Evolutionary conservation across 1,140 invertebrate species (phyloP), one percentile per base, ranked within the genome.

Genomic region (Popillia japonica): DNA sequence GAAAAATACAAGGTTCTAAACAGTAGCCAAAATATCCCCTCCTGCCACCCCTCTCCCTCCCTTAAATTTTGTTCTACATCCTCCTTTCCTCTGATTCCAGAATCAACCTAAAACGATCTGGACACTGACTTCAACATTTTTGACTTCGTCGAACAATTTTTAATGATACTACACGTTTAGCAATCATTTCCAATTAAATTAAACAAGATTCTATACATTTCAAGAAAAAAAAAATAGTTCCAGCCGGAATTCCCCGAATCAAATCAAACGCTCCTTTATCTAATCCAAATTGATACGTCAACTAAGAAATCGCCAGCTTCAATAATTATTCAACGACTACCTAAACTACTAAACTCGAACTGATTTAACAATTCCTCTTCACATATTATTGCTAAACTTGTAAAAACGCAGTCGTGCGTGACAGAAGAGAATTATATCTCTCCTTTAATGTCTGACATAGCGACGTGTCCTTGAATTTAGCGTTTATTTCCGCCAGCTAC

Each of bases 401-500:
- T 11, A 22, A 68, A 68, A 23, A 68, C 6, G 20, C 61, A 34
- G 61, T 22, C 22, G 22, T 22, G 61, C 61, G 22, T 27, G 61
- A 34, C 20, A 68, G 22, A 68, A 68, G 7, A 22, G 10, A 68
- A 68, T 68, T 68, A 68, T 68, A n/a, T n/a, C n/a, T 68, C 27
- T 23, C 22, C 27, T 68, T 68, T 27, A 68, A 68, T 48, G 27
- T 17, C 14, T 55, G 61, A 68, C 20, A 11, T 22, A 7, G 61
- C 22, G 11, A 68, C 27, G 61, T 68, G 61, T 22, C 61, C 61
- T 68, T 68, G 61, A 68, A 68, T 68, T 68, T 34, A 68, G 61
- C 27, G 22, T 68, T 68, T 17, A 27, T 27, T 68, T 68, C 22
- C 27, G 61, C 22, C 22, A 22, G 61, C 48, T 55, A 55, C 48